Evolutionary conservation across 1,140 invertebrate species (phyloP).

Genomic region (Lucilia cuprina): DNA sequence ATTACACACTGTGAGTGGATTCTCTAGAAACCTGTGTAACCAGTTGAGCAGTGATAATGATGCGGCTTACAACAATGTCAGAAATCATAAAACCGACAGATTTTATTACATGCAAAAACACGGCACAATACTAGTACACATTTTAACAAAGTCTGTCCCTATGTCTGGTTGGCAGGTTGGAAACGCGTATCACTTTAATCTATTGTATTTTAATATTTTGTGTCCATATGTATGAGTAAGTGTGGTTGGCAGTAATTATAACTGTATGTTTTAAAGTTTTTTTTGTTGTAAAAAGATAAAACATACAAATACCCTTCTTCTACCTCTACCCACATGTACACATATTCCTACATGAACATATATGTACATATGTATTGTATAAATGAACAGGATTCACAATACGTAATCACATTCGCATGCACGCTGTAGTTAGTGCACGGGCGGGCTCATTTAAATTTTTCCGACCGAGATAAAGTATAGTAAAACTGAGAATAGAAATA

Average conservation of each 20-base stretch:
- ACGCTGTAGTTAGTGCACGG: background rate
- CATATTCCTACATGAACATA: too few relatives aligned
- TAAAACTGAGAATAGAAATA: background rate
- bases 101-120: slow-evolving; percentile 1
- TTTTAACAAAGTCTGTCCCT: background rate
- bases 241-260: background rate
- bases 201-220: background rate
- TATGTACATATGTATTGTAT: too few relatives aligned
- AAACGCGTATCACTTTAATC: background rate
- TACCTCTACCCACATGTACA: too few relatives aligned
- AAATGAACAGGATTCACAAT: background rate
- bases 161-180: background rate
- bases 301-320: background rate
- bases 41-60: slow-evolving; percentile 22
- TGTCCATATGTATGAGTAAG: background rate
- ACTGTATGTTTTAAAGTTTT: background rate
- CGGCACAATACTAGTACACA: background rate
- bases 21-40: background rate
- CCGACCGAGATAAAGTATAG: background rate
- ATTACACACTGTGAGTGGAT: background rate
- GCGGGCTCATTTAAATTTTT: background rate
- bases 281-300: background rate
- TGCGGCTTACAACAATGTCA: slow-evolving; percentile 27
- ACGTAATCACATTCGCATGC: background rate
- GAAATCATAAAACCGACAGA: slow-evolving; percentile 19